Base-by-base conservation (phyloP, 2,113 vertebrate genomes). In the Festucalex cinctus region DNA sequence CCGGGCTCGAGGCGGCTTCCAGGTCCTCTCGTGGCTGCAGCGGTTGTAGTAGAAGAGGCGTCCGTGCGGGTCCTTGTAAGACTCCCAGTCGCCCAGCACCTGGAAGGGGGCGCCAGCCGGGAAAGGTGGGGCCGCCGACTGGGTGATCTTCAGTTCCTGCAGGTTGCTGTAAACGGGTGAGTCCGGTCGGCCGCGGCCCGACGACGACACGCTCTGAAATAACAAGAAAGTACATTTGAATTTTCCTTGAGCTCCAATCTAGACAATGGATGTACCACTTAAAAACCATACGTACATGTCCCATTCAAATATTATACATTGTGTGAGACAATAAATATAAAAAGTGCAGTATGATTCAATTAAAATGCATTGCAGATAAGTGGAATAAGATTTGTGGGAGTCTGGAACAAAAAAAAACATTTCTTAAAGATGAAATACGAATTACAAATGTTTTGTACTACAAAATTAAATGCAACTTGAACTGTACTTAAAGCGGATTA, bases 141-240 rank as follows among this genome's bases (percentile, higher is more conserved):
- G 93, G 73, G 92, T 93, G 83, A 96, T 94, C 92, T 98, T 99
- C 92, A 98, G 90, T 77, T 98, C 96, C 85, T 98, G 94, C 28
- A 98, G 92, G 88, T 97, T 98, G 82, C 94, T 91, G 86, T 98
- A 96, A 71, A 99, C 94, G 0, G 95, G 95, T 70, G 95, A 98
- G 78, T 98, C 96, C 17, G 95, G 81, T 73, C 92, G 91, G 68
- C 91, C 93, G 80, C 92, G 94, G 75, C 89, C 93, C 65, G 93
- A 91, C 51, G 92, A 94, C 78, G 93, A 94, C 8, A 88, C 87
- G 68, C 91, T 92, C 95, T 98, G 83, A 77, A 77, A 75, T 9
- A 1, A 66, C 16, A 44, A 54, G 5, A 60, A 44, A 74, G 16
- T 19, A 54, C 43, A 63, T 75, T 12, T 1, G 24, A 75, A 74